A percentile compares a stretch with the other conserved stretches of the same genome.
Conservation (phyloP, 2,888 invertebrate genomes). For the Chrysolina americana region DNA sequence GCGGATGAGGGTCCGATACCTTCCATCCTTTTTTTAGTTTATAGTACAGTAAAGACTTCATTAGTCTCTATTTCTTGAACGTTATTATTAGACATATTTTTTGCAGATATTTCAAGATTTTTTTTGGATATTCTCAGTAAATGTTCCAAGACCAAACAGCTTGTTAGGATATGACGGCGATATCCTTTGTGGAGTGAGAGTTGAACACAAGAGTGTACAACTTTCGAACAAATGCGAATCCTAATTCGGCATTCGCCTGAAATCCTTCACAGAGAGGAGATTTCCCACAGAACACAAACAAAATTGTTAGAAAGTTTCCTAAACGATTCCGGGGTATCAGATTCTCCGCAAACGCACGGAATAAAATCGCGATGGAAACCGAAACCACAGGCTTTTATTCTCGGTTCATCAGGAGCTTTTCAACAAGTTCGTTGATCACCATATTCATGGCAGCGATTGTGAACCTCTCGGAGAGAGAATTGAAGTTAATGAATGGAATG, state of each 20-base stretch:
- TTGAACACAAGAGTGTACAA: too few species aligned
- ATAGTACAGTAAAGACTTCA: too few species aligned
- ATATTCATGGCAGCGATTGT: constrained; percentile 19
- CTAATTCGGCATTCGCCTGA: neutral
- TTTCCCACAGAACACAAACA: constrained; percentile 5
- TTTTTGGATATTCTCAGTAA: too few species aligned
- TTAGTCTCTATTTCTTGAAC: too few species aligned
- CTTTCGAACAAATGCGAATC: neutral
- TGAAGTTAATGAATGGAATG: neutral
- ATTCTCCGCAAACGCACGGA: neutral
- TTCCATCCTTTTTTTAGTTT: too few species aligned
- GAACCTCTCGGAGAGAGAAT: neutral
- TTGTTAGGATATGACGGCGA: too few species aligned
- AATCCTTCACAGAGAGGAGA: neutral
- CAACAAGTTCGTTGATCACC: constrained; percentile 17
- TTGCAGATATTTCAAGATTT: too few species aligned
- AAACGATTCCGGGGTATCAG: neutral
- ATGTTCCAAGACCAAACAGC: too few species aligned
- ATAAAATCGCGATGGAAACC: constrained; percentile 13
- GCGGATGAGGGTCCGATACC: too few species aligned
- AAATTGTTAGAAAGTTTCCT: constrained; percentile 3
- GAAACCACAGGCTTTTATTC: constrained; percentile 3
- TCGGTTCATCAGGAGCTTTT: constrained; percentile 18
- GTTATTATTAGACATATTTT: too few species aligned
- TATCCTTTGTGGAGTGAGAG: too few species aligned